These are phyloP conservation scores for Anguilla japonica DNA, from an alignment of 2,113 vertebrate genomes.

Conservation along the genomic window DNA sequence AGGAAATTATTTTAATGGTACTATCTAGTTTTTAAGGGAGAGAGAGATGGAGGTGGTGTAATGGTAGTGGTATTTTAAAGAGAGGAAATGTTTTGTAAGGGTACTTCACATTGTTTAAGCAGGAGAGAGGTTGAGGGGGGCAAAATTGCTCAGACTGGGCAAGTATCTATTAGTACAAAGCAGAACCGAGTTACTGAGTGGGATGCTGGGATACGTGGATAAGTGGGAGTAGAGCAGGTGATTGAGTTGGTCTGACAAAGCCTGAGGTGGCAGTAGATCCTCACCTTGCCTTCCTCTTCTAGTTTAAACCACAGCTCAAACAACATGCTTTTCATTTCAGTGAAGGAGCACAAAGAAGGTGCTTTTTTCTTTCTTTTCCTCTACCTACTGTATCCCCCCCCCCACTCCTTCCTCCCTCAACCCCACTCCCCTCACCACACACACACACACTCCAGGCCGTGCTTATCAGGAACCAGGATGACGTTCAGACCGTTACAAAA, in stretches of 20 bases:
- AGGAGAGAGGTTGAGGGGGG: background rate
- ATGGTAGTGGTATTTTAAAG: background rate
- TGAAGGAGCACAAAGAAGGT: background rate
- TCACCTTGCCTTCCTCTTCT: background rate
- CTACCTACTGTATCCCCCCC: background rate
- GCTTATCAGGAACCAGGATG: background rate
- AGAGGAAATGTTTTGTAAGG: background rate
- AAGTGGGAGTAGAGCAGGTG: background rate
- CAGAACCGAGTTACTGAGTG: background rate
- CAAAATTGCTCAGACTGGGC: too few species aligned
- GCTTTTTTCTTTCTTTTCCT: background rate
- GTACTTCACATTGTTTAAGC: background rate
- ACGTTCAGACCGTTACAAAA: background rate
- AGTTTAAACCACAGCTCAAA: background rate
- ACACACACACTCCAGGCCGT: too few species aligned
- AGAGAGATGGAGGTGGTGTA: background rate
- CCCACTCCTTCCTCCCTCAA: background rate
- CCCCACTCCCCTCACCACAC: too few species aligned
- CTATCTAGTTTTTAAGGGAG: background rate
- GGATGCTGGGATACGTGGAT: background rate
- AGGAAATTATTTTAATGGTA: background rate
- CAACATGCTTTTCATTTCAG: background rate
- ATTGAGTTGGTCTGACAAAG: background rate
- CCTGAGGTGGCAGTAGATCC: too few species aligned
- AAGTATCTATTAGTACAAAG: background rate